These are phyloP conservation scores for Tetrax tetrax DNA, from an alignment of 2,113 vertebrate species.

Conservation along the genomic window DNA sequence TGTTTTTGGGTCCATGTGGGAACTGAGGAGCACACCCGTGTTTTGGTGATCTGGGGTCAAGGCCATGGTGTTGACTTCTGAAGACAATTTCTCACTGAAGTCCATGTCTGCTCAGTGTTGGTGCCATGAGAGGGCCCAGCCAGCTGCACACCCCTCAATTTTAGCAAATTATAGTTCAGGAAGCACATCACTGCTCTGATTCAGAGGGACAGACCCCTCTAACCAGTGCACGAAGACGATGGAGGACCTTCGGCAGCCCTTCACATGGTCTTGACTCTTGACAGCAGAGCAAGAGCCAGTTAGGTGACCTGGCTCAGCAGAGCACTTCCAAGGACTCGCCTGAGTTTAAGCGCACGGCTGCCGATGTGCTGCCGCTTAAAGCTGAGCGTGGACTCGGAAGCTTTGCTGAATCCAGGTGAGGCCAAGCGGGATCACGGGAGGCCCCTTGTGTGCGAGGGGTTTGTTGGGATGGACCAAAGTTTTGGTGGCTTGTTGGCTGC, in stretches of 20 bases:
- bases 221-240: rapidly evolving
- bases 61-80: rapidly evolving
- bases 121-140: rapidly evolving
- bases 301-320: not conserved
- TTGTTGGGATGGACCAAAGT: not conserved
- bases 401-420: not conserved
- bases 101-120: rapidly evolving
- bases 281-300: rapidly evolving
- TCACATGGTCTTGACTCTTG: rapidly evolving
- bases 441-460: not conserved
- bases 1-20: rapidly evolving
- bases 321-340: not conserved
- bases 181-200: rapidly evolving
- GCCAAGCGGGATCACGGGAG: rapidly evolving
- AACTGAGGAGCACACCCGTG: not conserved
- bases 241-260: not conserved
- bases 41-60: rapidly evolving
- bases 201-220: not conserved
- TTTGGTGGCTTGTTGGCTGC: not conserved
- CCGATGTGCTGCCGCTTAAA: not conserved
- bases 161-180: not conserved
- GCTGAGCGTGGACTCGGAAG: rapidly evolving
- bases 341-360: not conserved
- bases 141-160: rapidly evolving
- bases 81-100: not conserved